phyloP scores from a whole-genome alignment of 2,888 invertebrate genomes.

The Urechis unicinctus region DNA sequence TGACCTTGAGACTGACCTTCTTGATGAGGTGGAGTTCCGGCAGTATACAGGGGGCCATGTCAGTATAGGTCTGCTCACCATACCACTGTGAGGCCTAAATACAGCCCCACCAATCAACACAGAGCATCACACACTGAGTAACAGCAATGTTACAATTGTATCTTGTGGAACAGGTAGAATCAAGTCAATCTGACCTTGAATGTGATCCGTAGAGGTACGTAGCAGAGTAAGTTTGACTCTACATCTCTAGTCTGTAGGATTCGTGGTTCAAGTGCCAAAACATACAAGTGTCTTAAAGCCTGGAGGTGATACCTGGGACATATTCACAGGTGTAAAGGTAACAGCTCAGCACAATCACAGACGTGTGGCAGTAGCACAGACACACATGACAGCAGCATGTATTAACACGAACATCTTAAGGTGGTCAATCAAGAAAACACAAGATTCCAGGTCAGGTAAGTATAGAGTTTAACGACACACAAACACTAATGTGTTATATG shows the following conservation, averaged over 20 bases:
- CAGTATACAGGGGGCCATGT: conserved; percentile 71
- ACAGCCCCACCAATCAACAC: background rate
- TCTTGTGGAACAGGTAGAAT: background rate
- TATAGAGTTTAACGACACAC: no score
- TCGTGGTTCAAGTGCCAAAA: conserved; percentile 84
- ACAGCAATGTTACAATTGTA: no score
- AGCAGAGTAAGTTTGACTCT: conserved; percentile 71
- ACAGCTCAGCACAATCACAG: background rate
- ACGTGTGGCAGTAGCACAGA: background rate
- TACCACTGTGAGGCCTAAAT: conserved; percentile 7
- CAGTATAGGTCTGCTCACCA: conserved; percentile 4
- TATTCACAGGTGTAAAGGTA: no score
- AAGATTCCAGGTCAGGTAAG: background rate
- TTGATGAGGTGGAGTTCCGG: conserved; percentile 71
- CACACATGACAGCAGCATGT: no score
- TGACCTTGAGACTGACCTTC: conserved; percentile 59
- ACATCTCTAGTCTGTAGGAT: conserved; percentile 82
- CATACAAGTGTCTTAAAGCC: conserved; percentile 93
- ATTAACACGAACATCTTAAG: no score
- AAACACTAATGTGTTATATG: no score
- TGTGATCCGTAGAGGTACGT: conserved; percentile 67
- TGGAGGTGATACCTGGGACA: conserved; percentile 91
- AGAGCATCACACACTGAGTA: background rate
- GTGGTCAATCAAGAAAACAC: background rate
- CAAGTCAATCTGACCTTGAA: conserved; percentile 35